Evolutionary conservation across 2,888 invertebrate species (phyloP), one percentile per base, ranked within the genome.

Genomic region (Automeris io): DNA sequence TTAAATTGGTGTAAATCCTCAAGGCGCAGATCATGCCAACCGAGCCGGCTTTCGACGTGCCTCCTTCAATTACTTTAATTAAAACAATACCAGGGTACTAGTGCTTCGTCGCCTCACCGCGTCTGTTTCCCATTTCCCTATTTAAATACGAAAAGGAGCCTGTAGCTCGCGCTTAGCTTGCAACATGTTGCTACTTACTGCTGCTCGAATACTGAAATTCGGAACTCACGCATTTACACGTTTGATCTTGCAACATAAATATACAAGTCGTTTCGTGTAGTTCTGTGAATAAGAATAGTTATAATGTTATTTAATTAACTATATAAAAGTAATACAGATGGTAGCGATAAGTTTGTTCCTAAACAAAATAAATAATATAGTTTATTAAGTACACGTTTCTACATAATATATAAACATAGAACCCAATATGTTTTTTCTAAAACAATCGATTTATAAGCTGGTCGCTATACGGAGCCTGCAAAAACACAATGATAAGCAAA

Each of bases 1-100:
- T 77, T 78, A 77, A 81, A 85, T 82, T 82, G 79, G 78, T 81
- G 77, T 76, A 80, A 83, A 83, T 86, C 81, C 83, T 85, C 78
- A 80, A 82, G 82, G 81, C 77, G 77, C 78, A 81, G 83, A 85
- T 83, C 81, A 83, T 77, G 73, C 70, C 75, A 69, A 68, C 71
- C 71, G 74, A 76, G 75, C 60, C 70, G 68, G 76, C 76, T 70
- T 83, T 78, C 79, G 63, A 73, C 77, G 78, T 78, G 78, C 78
- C 82, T 83, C 79, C 80, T 81, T 83, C 85, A 86, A 86, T 85
- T 86, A 86, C 82, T 85, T 86, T 86, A 86, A 86, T 85, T 86
- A 86, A 85, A 85, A 85, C 85, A 85, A 85, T 82, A 83, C 79
- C 76, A 75, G 73, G 78, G 72, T 70, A 78, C 73, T 76, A 80